Base-by-base conservation (phyloP, 2,888 invertebrate genomes). In the Calliscelio sp. region DNA sequence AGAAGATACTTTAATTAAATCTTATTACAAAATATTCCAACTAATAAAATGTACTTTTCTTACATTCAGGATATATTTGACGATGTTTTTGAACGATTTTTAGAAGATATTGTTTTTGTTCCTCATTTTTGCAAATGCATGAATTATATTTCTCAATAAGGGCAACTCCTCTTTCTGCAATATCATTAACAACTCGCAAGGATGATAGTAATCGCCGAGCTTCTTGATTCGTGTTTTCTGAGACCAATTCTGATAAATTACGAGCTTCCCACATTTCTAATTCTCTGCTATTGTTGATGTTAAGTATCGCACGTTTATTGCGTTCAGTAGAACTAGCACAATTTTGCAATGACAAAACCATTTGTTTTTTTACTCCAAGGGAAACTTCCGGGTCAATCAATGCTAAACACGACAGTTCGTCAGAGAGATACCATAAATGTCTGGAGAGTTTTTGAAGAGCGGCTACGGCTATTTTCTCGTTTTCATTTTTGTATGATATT, bases 351-450 rank as follows among this genome's bases (percentile, higher is more conserved):
- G 65, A 25, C 7, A 20, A 20, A 6, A 65, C 65, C 3, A 65
- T 65, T 59, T 49, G 10, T 38, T 14, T 78, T 65, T 82, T 82
- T 1, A 20, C 18, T 11, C 59, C 38, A 22, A 22, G 6, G 20
- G 73, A 18, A 53, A 83, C 25, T 16, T 66, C 32, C 10, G 63
- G n/a, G 35, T 83, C 79, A 44, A 81, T 81, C 16, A 84, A 55
- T 2, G 78, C 24, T 41, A 84, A 66, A 4, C 38, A 65, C 1
- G 61, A 38, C 10, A 78, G 8, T 46, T 81, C 73, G 11, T 77
- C 77, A 14, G 75, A 25, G 10, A 84, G 41, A 38, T 84, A 78
- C 81, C 84, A 84, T 16, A 84, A 44, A 59, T 84, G 80, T 3
- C 55, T 46, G 8, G 7, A 11, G 2, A 81, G n/a, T 77, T 75